Conservation (phyloP, 2,888 invertebrate genomes). For the Acrobeloides nanus region DNA sequence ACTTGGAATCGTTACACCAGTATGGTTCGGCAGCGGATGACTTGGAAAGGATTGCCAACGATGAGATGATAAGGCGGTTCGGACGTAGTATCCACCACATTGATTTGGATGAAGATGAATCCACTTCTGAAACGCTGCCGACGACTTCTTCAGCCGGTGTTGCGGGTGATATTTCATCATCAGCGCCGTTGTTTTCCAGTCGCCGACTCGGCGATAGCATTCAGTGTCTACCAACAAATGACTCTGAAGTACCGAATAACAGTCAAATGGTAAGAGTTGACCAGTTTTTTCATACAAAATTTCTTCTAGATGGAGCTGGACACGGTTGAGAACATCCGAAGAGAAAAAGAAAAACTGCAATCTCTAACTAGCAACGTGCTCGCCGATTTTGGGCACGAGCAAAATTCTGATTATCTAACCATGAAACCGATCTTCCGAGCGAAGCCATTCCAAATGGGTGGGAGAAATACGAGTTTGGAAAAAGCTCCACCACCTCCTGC, state of each 20-base stretch:
- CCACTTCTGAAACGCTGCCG: conserved; percentile 8
- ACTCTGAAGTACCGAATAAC: conserved; percentile 6
- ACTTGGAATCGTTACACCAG: conserved; percentile 8
- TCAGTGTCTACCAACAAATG: conserved; percentile 30
- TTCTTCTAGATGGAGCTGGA: conserved; percentile 7
- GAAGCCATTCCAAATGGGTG: conserved; percentile 13
- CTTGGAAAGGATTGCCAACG: conserved; percentile 40
- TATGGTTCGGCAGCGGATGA: conserved; percentile 56
- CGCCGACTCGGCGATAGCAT: conserved; percentile 27
- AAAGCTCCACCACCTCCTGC: conserved; percentile 9
- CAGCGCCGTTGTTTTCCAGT: background rate
- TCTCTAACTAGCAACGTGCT: conserved; percentile 8
- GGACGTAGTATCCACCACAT: background rate
- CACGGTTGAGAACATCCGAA: too few species aligned
- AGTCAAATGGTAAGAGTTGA: background rate
- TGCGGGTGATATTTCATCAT: conserved; percentile 5
- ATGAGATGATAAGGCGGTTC: conserved; percentile 2
- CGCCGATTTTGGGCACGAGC: background rate
- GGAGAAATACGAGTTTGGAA: conserved; percentile 1
- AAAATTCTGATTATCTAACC: conserved; percentile 41
- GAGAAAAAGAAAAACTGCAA: conserved; percentile 14
- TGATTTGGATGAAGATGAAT: too few species aligned
- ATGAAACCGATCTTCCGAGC: conserved; percentile 40
- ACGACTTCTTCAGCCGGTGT: background rate
- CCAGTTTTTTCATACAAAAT: too few species aligned